A percentile compares a stretch with the other conserved stretches of the same genome.
Evolutionary conservation across 2,113 vertebrate genomes (phyloP).

Genomic region (Sinosuthora webbiana): DNA sequence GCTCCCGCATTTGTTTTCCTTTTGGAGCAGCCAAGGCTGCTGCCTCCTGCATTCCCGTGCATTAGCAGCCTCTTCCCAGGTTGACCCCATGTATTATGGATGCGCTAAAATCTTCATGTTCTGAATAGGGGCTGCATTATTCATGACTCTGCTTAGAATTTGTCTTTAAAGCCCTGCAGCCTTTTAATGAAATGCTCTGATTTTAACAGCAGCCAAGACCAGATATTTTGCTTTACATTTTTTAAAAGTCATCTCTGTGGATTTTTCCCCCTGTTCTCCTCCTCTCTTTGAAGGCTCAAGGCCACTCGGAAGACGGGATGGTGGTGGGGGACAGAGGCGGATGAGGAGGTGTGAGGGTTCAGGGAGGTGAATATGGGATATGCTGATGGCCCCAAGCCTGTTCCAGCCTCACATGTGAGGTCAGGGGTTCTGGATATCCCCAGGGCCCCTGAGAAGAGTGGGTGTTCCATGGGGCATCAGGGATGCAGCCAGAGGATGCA

Average conservation of each 20-base stretch:
- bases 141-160: constrained; percentile 50
- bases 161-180: constrained; percentile 60
- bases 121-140: constrained; percentile 62
- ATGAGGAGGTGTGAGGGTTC: neutral
- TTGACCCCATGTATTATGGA: constrained; percentile 66
- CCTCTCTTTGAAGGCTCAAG: constrained; percentile 8
- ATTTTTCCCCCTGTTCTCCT: neutral
- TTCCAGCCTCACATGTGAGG: neutral
- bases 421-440: fast-evolving
- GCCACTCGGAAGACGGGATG: neutral
- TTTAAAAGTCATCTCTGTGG: constrained; percentile 20
- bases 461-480: fast-evolving
- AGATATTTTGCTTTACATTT: constrained; percentile 49
- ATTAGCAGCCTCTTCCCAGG: constrained; percentile 29
- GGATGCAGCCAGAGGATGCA: neutral
- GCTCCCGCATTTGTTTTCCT: constrained; percentile 19
- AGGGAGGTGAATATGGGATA: neutral
- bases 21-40: neutral
- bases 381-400: fast-evolving
- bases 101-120: constrained; percentile 36
- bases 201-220: constrained; percentile 27
- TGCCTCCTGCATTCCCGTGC: constrained; percentile 14
- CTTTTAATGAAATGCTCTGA: constrained; percentile 52
- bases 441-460: fast-evolving
- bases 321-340: neutral